Evolutionary conservation across 2,888 invertebrate species (phyloP).

Genomic region (Microctonus hyperodae): DNA sequence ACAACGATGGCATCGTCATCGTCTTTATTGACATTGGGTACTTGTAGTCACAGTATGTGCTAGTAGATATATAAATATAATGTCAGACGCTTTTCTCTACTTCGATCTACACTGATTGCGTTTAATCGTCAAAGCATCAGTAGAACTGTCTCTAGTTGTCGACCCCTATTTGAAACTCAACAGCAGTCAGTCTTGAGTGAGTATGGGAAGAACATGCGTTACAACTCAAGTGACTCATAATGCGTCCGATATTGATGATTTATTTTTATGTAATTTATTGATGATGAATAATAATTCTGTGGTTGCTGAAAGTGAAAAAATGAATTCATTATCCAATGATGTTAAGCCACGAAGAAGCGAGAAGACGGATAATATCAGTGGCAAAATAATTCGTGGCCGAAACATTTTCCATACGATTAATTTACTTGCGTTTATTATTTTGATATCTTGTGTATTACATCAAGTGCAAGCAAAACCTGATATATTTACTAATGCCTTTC

Average conservation of each 20-base stretch:
- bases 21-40: not conserved
- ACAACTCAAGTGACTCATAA: constrained; percentile 23
- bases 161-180: constrained; percentile 23
- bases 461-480: constrained; percentile 62
- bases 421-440: constrained; percentile 32
- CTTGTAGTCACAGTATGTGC: not conserved
- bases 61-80: constrained; percentile 8
- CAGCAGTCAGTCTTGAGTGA: constrained; percentile 50
- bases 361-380: constrained; percentile 21
- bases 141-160: constrained; percentile 21
- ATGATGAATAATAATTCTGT: constrained; percentile 15
- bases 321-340: not conserved
- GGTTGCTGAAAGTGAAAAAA: constrained; percentile 9
- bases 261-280: constrained; percentile 26
- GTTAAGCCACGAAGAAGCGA: not conserved
- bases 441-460: constrained; percentile 32
- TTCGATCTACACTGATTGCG: constrained; percentile 6
- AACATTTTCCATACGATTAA: constrained; percentile 17
- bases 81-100: constrained; percentile 15
- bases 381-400: not conserved
- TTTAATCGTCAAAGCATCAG: constrained; percentile 13
- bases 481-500: constrained; percentile 95
- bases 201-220: constrained; percentile 53
- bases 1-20: not conserved
- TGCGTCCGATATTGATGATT: constrained; percentile 14